These are phyloP conservation scores for Temnopleurus reevesii DNA, from an alignment of 53 echinoderm and acorn worm genomes.

Conservation along the genomic window DNA sequence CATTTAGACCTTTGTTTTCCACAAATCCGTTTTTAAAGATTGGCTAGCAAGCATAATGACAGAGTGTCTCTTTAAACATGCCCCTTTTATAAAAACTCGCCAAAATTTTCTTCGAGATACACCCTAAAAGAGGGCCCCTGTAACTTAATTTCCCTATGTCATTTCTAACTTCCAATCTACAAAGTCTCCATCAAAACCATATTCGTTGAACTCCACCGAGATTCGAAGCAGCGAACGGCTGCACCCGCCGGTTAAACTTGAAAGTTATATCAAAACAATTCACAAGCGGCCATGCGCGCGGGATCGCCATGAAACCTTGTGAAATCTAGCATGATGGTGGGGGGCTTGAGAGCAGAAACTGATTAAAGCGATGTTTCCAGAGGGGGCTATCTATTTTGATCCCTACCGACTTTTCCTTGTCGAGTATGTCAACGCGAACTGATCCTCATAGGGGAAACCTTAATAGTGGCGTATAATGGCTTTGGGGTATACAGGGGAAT, in stretches of 20 bases:
- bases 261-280: slow-evolving; percentile 31
- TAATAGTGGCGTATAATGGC: slow-evolving; percentile 22
- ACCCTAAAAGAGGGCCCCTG: no score
- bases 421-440: not conserved
- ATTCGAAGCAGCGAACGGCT: not conserved
- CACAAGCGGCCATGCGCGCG: not conserved
- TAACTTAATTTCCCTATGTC: no score
- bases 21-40: no score
- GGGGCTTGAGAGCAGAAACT: slow-evolving; percentile 13
- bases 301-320: not conserved
- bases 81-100: no score
- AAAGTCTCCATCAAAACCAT: not conserved
- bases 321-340: slow-evolving; percentile 2
- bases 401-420: slow-evolving; percentile 2
- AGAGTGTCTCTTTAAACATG: no score
- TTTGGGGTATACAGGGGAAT: slow-evolving; percentile 1
- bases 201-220: not conserved
- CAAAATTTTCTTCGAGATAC: no score
- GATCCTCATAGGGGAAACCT: not conserved
- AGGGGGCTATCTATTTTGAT: not conserved
- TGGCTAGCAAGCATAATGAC: no score
- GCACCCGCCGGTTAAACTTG: slow-evolving; percentile 9
- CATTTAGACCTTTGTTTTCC: no score
- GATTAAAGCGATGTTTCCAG: slow-evolving; percentile 19
- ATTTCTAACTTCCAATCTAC: no score